phyloP scores from a whole-genome alignment of 2,888 invertebrate genomes.

The Noctua comes region DNA sequence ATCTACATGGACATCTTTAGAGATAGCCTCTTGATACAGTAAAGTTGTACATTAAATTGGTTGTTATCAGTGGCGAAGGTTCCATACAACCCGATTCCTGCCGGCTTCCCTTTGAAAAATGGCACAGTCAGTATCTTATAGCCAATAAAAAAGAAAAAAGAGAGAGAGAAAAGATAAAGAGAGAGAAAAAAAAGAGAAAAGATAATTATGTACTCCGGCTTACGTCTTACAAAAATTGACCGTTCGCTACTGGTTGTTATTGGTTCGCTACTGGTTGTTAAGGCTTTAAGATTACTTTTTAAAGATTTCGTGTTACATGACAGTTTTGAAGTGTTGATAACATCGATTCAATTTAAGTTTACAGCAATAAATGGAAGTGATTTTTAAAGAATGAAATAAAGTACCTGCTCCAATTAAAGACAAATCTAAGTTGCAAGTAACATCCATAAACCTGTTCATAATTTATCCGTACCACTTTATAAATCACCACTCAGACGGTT shows the following conservation, averaged over 20 bases:
- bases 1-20: conserved; percentile 42
- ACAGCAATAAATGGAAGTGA: neutral
- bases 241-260: too few species aligned
- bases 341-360: neutral
- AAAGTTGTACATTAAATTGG: conserved; percentile 16
- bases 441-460: neutral
- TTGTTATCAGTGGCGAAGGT: too few species aligned
- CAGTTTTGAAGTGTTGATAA: neutral
- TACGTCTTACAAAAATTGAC: too few species aligned
- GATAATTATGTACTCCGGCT: too few species aligned
- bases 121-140: too few species aligned
- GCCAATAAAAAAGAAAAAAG: too few species aligned
- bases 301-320: too few species aligned
- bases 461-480: neutral
- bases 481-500: neutral
- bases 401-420: neutral
- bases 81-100: too few species aligned
- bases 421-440: neutral
- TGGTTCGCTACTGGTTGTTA: too few species aligned
- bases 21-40: conserved; percentile 39
- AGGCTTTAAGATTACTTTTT: neutral
- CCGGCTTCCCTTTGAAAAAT: too few species aligned
- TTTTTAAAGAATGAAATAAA: neutral
- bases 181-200: too few species aligned
- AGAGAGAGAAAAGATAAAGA: too few species aligned